Evolutionary conservation across 1,140 invertebrate genomes (phyloP), one percentile per base, ranked within the genome.

Genomic region (Hylaeus anthracinus): DNA sequence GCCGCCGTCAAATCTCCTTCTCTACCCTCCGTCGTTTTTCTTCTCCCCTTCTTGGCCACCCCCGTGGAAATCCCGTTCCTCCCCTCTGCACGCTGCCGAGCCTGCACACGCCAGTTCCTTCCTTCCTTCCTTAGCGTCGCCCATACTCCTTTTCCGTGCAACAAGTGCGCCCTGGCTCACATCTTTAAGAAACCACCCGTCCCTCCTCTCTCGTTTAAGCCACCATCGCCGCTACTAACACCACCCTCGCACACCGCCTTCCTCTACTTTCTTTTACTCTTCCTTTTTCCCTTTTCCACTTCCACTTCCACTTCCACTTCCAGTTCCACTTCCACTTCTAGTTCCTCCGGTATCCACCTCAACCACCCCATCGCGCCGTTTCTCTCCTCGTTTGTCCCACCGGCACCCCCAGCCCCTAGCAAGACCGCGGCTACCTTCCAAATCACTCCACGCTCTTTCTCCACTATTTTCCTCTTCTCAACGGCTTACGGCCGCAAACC

Each of bases 101-200:
- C 48, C 63, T 79, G 60, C 75, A 48, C 79, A 82, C 83, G 72
- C 10, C 63, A 63, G 53, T 88, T 86, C 82, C 84, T 85, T 81
- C 83, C 80, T 75, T 84, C 82, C 84, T 74, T 83, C 79, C 74
- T 84, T 86, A 75, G 85, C 86, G 81, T 87, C 86, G 51, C 65
- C 72, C 87, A 70, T 64, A 79, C 88, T 90, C 88, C 89, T 87
- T 88, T 86, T 86, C 82, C 75, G 90, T 69, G 92, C 92, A 93
- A 93, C 92, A 93, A 93, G 92, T 93, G 92, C 90, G 89, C 87
- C 86, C 84, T 81, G 78, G 41, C 82, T 89, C 90, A 87, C 90
- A 90, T 93, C 92, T 93, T 93, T 92, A 93, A 93, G 92, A 93
- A 93, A 92, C 86, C 88, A 56, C 67, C 60, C 45, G 60, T 41